Base-by-base conservation (phyloP, 2,797 vertebrate species). In the Hybognathus amarus region DNA sequence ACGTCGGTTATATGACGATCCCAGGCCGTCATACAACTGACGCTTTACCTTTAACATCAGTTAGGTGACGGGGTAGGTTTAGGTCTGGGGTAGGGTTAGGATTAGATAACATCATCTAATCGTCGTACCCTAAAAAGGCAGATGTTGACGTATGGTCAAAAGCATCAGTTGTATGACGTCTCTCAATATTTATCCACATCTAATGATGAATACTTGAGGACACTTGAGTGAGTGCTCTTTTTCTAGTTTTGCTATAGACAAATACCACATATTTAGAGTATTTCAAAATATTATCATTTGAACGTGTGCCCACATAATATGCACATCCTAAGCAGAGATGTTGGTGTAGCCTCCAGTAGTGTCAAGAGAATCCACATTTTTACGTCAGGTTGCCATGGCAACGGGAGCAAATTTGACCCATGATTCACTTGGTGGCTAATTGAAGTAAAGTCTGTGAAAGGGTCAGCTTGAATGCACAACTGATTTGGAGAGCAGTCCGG, bases 371-470 rank as follows among this genome's bases (percentile, higher is more conserved):
- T 50, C 22, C 27, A 50, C 69, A 70, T 33, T 20, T 69, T 77
- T 45, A 77, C 9, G 20, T 77, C 74, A 83, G 38, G 82, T 77
- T 77, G 27, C 66, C 52, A 77, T 77, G 50, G 61, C 47, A 82
- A 75, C 50, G 1, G 27, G 52, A 83, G 47, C n/a, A 76, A 50
- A 59, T 30, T 83, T 83, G 81, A 77, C 81, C 47, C 24, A 59
- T 59, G 81, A 77, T 69, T 83, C 81, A 77, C 74, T 68, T 45
- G 36, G 81, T 69, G 24, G 81, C 38, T 83, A 61, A 83, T 63
- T 77, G 64, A 83, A 83, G 74, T 27, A n/a, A 77, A 69, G 64
- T 69, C 74, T 77, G 64, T 24, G 27, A 68, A 74, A 47, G 38
- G 74, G 82, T 70, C 74, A 70, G 50, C 42, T 36, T 61, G 40